Conservation (phyloP, 2,797 vertebrate species). For the Centropyge bicolor region DNA sequence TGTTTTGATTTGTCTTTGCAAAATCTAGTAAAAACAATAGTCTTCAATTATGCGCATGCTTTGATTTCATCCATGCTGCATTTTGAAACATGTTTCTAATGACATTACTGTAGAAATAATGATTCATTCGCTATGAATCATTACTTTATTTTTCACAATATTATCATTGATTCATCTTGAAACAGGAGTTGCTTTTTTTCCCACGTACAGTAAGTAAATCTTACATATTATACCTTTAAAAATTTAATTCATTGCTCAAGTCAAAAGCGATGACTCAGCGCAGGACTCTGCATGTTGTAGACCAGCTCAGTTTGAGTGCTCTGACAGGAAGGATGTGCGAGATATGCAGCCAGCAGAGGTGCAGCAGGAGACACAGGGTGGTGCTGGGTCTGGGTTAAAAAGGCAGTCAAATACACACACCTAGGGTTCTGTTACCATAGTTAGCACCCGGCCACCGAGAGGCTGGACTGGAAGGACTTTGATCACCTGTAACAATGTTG, state of each 20-base stretch:
- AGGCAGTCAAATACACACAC: conserved; percentile 75
- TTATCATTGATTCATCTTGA: not conserved
- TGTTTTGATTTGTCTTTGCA: not conserved
- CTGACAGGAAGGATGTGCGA: conserved; percentile 51
- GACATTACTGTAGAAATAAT: not conserved
- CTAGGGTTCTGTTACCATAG: conserved; percentile 87
- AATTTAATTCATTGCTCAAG: conserved; percentile 5
- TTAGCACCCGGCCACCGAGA: conserved; percentile 88
- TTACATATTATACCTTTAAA: conserved; percentile 19
- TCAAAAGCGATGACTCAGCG: conserved; percentile 43
- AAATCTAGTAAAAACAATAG: not conserved
- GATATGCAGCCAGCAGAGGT: conserved; percentile 65
- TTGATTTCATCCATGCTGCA: not conserved
- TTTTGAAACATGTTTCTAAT: not conserved
- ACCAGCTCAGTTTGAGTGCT: conserved; percentile 66
- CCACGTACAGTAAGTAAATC: conserved; percentile 12
- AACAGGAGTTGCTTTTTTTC: not conserved
- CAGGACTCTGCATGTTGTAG: conserved; percentile 61
- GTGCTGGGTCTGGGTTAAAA: conserved; percentile 48
- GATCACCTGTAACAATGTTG: conserved; percentile 86
- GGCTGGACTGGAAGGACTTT: conserved; percentile 87
- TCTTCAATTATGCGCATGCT: not conserved
- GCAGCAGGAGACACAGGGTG: conserved; percentile 48
- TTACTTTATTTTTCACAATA: not conserved
- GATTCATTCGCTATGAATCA: not conserved